phyloP scores from a whole-genome alignment of 2,888 invertebrate genomes.

The Plagodis pulveraria region DNA sequence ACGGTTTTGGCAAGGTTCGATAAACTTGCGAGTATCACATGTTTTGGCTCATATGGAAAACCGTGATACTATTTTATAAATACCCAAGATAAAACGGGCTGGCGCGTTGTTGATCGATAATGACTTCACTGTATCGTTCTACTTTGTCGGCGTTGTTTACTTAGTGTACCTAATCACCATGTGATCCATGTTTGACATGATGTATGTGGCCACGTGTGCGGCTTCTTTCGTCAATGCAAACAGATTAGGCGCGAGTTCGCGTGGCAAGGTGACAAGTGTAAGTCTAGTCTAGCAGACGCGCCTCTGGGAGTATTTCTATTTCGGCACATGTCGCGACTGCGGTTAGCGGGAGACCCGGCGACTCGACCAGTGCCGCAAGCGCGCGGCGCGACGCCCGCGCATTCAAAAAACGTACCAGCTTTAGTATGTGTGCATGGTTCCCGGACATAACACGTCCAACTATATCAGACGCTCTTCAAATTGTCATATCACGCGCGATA shows the following conservation, averaged over 20 bases:
- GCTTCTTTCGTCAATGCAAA: constrained; percentile 14
- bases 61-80: constrained; percentile 14
- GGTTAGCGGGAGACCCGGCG: constrained; percentile 53
- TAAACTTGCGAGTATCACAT: constrained; percentile 2
- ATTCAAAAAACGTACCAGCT: constrained; percentile 52
- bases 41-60: constrained; percentile 8
- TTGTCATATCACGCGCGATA: constrained; percentile 28
- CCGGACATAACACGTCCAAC: constrained; percentile 61
- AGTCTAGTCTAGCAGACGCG: constrained; percentile 47
- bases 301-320: constrained; percentile 64
- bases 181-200: constrained; percentile 23
- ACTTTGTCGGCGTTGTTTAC: constrained; percentile 16
- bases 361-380: constrained; percentile 42
- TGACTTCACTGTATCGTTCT: constrained; percentile 2
- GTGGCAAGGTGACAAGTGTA: constrained; percentile 25
- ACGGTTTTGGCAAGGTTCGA: constrained; percentile 7
- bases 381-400: constrained; percentile 51
- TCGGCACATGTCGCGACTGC: constrained; percentile 65
- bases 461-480: constrained; percentile 39
- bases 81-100: constrained; percentile 3
- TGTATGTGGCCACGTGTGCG: constrained; percentile 28
- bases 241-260: constrained; percentile 21
- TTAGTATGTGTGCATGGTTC: constrained; percentile 72
- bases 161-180: constrained; percentile 19
- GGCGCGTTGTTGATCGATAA: constrained; percentile 12